Conservation (phyloP, 30 jellyfish, hydroid and myxozoan species). For the Mastigias papua region DNA sequence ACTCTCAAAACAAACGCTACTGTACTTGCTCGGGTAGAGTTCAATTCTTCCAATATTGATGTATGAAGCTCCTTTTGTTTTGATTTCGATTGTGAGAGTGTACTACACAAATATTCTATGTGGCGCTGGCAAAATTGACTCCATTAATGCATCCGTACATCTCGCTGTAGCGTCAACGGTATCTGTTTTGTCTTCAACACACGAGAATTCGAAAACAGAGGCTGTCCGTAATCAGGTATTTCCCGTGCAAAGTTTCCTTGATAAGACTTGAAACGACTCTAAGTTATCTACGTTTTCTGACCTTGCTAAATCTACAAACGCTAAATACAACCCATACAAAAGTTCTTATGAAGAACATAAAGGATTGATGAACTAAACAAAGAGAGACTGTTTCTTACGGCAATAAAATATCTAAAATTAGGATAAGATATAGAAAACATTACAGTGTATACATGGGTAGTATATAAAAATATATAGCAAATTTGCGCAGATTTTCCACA, state of each 20-base stretch:
- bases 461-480: too few species aligned
- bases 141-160: background rate
- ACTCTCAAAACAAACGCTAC: too few species aligned
- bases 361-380: slow-evolving; percentile 23
- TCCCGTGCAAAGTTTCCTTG: background rate
- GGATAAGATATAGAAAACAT: background rate
- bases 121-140: background rate
- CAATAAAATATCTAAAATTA: background rate
- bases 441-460: background rate
- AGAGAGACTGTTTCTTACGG: slow-evolving; percentile 15
- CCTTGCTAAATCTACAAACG: background rate
- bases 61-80: too few species aligned
- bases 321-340: slow-evolving; percentile 52
- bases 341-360: slow-evolving; percentile 85
- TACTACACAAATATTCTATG: too few species aligned
- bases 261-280: too few species aligned
- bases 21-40: too few species aligned
- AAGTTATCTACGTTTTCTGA: background rate
- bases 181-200: background rate
- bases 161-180: background rate
- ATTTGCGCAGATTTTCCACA: too few species aligned
- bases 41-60: too few species aligned
- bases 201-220: background rate
- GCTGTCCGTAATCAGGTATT: slow-evolving; percentile 11
- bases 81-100: too few species aligned